These are phyloP conservation scores for Brienomyrus brachyistius DNA, from an alignment of 2,113 vertebrate species.

Conservation along the genomic window DNA sequence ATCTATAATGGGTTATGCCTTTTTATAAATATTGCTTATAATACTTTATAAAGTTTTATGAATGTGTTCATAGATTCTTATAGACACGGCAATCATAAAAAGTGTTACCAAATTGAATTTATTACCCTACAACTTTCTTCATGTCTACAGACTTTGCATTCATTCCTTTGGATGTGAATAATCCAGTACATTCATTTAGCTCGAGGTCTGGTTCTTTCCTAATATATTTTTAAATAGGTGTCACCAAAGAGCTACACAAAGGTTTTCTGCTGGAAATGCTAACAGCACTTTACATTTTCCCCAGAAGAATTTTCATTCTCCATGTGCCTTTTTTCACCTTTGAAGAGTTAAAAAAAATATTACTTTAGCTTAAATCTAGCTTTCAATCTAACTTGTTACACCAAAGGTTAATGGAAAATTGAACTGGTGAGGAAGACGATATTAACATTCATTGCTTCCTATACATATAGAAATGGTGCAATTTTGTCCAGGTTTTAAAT, in stretches of 20 bases:
- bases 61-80: not conserved
- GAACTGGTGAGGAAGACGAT: not conserved
- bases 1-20: not conserved
- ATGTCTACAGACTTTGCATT: not conserved
- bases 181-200: not conserved
- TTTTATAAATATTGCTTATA: not conserved
- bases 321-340: not conserved
- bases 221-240: not conserved
- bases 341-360: not conserved
- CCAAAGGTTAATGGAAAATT: not conserved
- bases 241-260: not conserved
- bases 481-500: not conserved
- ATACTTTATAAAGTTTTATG: not conserved
- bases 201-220: not conserved
- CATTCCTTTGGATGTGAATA: not conserved
- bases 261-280: not conserved
- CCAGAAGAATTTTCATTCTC: not conserved
- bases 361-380: not conserved
- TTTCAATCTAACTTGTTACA: slow-evolving; percentile 6
- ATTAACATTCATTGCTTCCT: not conserved
- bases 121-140: not conserved
- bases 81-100: not conserved
- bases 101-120: not conserved
- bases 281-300: not conserved
- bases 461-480: not conserved